phyloP scores from a whole-genome alignment of 2,797 vertebrate genomes.

The Acanthornis magna region DNA sequence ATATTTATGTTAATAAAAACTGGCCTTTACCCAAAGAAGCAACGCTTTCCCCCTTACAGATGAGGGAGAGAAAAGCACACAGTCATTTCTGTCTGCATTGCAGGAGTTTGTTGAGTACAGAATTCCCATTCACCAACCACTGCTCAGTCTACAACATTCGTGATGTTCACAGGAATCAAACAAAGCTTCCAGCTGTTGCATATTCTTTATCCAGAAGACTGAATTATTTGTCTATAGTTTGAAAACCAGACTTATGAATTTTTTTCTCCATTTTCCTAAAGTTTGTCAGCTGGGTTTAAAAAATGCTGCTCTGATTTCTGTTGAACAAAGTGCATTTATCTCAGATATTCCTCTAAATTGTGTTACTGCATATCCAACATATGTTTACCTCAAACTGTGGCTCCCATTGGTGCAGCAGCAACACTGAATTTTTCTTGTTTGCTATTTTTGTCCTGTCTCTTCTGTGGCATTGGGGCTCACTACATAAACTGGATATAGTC shows the following conservation, averaged over 20 bases:
- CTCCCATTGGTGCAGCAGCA: neutral
- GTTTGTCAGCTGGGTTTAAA: neutral
- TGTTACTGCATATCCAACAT: neutral
- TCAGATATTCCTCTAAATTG: neutral
- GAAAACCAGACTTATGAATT: neutral
- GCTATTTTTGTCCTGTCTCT: neutral
- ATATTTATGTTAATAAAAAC: neutral
- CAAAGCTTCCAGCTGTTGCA: neutral
- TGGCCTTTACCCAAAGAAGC: neutral
- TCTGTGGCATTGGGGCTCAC: neutral
- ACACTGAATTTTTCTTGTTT: neutral
- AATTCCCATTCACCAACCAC: neutral
- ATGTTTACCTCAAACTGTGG: neutral
- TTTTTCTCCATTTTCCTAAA: neutral
- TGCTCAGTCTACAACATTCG: neutral
- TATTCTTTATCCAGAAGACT: neutral
- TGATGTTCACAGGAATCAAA: neutral
- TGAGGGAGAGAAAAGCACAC: neutral
- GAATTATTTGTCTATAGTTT: neutral
- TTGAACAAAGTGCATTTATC: neutral
- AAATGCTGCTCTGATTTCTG: neutral
- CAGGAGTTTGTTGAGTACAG: neutral
- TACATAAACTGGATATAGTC: neutral
- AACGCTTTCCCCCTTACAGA: neutral
- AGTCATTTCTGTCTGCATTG: neutral